These are phyloP conservation scores for Meliscaeva auricollis DNA, from an alignment of 2,888 invertebrate species.

Conservation along the genomic window DNA sequence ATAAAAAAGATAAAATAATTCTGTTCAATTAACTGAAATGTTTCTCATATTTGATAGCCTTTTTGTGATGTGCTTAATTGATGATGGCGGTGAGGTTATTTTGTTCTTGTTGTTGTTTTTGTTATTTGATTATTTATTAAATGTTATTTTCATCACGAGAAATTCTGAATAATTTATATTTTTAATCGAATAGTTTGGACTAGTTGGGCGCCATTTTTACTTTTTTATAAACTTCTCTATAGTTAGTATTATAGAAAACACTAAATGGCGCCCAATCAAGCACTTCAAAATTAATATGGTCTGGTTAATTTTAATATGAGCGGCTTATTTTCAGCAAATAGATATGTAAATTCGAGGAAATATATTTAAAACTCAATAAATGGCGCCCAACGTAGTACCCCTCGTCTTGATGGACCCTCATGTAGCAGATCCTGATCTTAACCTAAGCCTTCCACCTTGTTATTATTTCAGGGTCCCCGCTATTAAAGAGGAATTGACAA, in stretches of 20 bases:
- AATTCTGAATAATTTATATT: not conserved
- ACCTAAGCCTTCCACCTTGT: no score
- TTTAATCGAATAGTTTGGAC: not conserved
- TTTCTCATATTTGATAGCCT: conserved; percentile 61
- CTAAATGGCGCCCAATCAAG: conserved; percentile 9
- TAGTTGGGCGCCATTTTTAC: not conserved
- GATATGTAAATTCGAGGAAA: no score
- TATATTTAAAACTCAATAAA: no score
- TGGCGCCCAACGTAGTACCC: no score
- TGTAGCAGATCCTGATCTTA: no score
- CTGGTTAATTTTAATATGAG: no score
- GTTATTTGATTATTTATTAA: conserved; percentile 38
- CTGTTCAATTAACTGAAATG: conserved; percentile 73
- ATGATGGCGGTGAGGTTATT: conserved; percentile 63
- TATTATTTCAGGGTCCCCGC: no score
- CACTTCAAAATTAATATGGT: not conserved
- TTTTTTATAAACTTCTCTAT: no score
- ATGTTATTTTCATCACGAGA: conserved; percentile 42
- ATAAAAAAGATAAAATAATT: conserved; percentile 41
- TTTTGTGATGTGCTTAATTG: conserved; percentile 63
- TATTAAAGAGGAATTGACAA: no score
- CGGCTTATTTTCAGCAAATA: no score
- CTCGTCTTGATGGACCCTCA: no score
- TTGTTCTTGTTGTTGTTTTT: not conserved
- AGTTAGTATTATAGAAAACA: no score